Evolutionary conservation across 2,888 invertebrate genomes (phyloP), one percentile per base, ranked within the genome.

Genomic region (Crossocerus cetratus): DNA sequence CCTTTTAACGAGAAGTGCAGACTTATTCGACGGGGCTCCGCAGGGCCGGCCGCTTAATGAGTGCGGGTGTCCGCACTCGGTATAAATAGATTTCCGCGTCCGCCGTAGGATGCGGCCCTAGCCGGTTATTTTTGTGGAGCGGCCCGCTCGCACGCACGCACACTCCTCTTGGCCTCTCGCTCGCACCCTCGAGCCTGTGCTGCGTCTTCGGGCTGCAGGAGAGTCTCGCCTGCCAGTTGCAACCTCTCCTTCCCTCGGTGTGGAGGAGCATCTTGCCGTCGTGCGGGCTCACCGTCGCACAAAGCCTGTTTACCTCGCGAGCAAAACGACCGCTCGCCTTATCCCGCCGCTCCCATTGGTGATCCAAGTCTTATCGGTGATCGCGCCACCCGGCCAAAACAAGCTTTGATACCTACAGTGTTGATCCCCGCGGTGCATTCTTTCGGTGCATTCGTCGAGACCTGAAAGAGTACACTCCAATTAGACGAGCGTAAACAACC

Each of bases 51-150:
- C 13, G 5, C 49, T 49, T 49, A 49, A 49, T 49, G 49, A 49
- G 49, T 74, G 81, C 79, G 78, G 77, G 80, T 82, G 81, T 80
- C 70, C 73, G 56, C 69, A 16, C 14, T 49, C 8, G 73, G 64
- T 87, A 87, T 84, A 85, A 87, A 87, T 87, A 87, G 87, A 86
- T 69, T 61, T 71, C 60, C 75, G 69, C 76, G 83, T 83, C 79
- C 78, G 80, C 69, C 61, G 68, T 72, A 49, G 69, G 83, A 83
- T 88, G 83, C 89, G 89, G 86, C 88, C 89, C 89, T 89, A 87
- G 73, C 65, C 68, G 72, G 83, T 75, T 81, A 81, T 81, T 81
- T 81, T 82, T 72, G 80, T 80, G 74, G 61, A 78, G 75, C 83
- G 77, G 83, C 84, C 83, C 73, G 83, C 79, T 85, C 82, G n/a